A percentile compares a stretch with the other conserved stretches of the same genome.
phyloP scores from a whole-genome alignment of 2,797 vertebrate species.

The Rhinella marina region DNA sequence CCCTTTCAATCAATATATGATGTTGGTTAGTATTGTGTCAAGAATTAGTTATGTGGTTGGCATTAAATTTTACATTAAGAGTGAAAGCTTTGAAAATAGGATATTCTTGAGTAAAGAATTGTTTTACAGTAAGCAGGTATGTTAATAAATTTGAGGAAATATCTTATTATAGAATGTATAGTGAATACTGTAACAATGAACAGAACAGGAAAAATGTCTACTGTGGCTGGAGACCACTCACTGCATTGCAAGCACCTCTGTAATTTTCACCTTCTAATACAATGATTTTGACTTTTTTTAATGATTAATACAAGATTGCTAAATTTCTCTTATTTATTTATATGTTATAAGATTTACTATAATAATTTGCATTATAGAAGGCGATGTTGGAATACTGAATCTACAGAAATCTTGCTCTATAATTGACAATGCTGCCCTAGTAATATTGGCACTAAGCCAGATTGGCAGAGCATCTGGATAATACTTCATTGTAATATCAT shows the following conservation, averaged over 20 bases:
- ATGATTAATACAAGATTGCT: background rate
- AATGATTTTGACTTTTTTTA: background rate
- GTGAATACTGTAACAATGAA: background rate
- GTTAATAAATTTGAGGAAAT: background rate
- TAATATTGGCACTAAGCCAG: background rate
- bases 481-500: no score
- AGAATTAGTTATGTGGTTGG: background rate
- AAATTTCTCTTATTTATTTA: background rate
- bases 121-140: background rate
- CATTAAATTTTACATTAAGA: background rate
- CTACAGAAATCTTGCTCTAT: background rate
- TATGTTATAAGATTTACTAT: background rate
- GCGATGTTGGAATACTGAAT: background rate
- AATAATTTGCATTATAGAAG: background rate
- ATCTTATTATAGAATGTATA: background rate
- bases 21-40: background rate
- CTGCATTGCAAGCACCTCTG: constrained; percentile 22
- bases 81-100: background rate
- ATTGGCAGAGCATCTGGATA: no score
- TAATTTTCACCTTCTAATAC: background rate
- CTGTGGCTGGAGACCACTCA: background rate
- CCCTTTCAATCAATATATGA: background rate
- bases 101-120: background rate
- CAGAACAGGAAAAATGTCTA: background rate
- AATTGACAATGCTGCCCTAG: background rate